Evolutionary conservation across 2,888 invertebrate genomes (phyloP).

Genomic region (Lasioglossum pauxillum): DNA sequence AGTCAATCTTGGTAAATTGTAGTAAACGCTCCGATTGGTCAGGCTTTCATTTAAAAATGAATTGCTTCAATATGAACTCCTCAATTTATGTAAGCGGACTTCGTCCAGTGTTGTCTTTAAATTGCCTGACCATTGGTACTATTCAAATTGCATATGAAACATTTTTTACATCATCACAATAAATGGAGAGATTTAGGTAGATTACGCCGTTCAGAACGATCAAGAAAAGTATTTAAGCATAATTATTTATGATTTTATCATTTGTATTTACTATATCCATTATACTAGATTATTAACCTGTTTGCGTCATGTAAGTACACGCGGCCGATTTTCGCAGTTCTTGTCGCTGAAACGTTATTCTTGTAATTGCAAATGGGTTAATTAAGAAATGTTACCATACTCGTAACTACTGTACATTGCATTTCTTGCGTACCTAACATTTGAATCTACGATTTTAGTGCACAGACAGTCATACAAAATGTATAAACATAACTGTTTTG

Average conservation of each 20-base stretch:
- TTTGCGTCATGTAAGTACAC: not conserved
- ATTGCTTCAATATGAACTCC: not conserved
- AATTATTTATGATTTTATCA: constrained; percentile 32
- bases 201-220: not conserved
- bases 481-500: constrained; percentile 35
- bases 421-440: constrained; percentile 31
- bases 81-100: not conserved
- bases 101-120: not conserved
- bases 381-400: constrained; percentile 6
- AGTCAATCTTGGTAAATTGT: not conserved
- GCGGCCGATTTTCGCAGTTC: not conserved
- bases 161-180: not conserved
- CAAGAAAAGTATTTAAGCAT: constrained; percentile 2
- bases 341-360: not conserved
- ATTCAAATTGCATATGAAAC: not conserved
- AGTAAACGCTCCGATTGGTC: not conserved
- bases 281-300: not conserved
- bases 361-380: not conserved
- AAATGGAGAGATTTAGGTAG: not conserved
- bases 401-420: constrained; percentile 14
- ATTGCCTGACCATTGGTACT: not conserved
- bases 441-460: constrained; percentile 34
- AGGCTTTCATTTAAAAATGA: not conserved
- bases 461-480: constrained; percentile 32
- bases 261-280: constrained; percentile 8